These are phyloP conservation scores for Sebastes aleutianus DNA, from an alignment of 2,797 vertebrate genomes.

Conservation along the genomic window DNA sequence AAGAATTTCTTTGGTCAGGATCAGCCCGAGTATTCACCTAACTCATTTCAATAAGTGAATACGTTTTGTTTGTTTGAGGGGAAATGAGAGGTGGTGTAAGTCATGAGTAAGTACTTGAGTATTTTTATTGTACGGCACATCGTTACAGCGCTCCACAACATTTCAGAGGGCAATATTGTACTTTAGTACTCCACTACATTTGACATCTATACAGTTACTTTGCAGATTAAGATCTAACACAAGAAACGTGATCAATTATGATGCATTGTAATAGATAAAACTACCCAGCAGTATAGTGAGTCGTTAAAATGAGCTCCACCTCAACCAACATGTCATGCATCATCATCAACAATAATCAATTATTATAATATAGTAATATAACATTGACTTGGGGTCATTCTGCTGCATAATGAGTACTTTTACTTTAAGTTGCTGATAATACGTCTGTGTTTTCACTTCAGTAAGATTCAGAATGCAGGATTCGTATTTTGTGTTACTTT, in stretches of 20 bases:
- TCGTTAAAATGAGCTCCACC: not conserved
- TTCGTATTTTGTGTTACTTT: not conserved
- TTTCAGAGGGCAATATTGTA: not conserved
- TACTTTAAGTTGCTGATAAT: not conserved
- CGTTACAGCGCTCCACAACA: not conserved
- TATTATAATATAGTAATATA: not conserved
- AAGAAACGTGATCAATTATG: not conserved
- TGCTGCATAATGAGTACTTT: not conserved
- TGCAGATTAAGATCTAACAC: not conserved
- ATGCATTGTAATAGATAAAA: not conserved
- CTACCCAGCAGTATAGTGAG: not conserved
- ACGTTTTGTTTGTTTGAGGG: too few relatives aligned
- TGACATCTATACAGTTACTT: not conserved
- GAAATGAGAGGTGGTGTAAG: too few relatives aligned
- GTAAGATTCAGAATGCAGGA: not conserved
- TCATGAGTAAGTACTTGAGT: not conserved
- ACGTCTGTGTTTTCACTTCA: not conserved
- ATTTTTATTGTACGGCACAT: not conserved
- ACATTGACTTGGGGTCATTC: not conserved
- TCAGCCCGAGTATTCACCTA: too few relatives aligned
- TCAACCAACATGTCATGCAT: too few relatives aligned
- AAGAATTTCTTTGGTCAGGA: too few relatives aligned
- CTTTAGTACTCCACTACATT: not conserved
- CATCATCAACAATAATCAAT: too few relatives aligned
- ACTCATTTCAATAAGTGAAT: too few relatives aligned